These are phyloP conservation scores for Oligia latruncula DNA, from an alignment of 2,888 invertebrate species.

Conservation along the genomic window DNA sequence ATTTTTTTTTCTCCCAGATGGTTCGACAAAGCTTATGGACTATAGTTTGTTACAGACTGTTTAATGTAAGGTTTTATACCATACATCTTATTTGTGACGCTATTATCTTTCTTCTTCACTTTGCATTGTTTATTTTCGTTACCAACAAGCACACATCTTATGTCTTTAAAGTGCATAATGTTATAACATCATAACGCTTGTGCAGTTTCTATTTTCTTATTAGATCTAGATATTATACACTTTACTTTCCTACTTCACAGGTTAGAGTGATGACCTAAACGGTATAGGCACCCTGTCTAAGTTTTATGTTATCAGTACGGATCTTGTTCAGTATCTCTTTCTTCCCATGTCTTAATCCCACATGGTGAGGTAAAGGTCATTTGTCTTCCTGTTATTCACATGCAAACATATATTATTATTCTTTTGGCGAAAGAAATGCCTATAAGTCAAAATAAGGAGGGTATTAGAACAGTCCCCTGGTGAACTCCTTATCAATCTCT, in stretches of 20 bases:
- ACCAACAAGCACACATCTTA: not conserved
- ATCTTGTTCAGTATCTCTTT: not conserved
- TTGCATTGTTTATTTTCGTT: not conserved
- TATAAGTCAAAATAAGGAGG: not conserved
- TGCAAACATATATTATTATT: not conserved
- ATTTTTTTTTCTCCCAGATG: not conserved
- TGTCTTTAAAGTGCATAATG: not conserved
- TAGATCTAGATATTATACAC: not conserved
- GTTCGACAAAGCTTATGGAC: not conserved
- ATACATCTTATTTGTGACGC: not conserved
- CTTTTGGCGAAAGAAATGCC: not conserved
- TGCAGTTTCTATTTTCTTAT: not conserved
- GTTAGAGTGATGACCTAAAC: not conserved
- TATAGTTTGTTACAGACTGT: not conserved
- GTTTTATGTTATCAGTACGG: not conserved
- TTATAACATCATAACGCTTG: not conserved
- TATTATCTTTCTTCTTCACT: not conserved
- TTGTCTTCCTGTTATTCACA: not conserved
- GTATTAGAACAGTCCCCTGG: constrained; percentile 10
- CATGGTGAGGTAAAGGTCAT: not conserved
- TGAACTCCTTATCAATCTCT: not conserved
- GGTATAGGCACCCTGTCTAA: not conserved
- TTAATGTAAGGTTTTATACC: not conserved
- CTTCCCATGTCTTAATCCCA: not conserved
- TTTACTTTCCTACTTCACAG: not conserved